These are phyloP conservation scores for Etheostoma nigrum DNA, from an alignment of 2,797 vertebrate genomes.

Conservation along the genomic window DNA sequence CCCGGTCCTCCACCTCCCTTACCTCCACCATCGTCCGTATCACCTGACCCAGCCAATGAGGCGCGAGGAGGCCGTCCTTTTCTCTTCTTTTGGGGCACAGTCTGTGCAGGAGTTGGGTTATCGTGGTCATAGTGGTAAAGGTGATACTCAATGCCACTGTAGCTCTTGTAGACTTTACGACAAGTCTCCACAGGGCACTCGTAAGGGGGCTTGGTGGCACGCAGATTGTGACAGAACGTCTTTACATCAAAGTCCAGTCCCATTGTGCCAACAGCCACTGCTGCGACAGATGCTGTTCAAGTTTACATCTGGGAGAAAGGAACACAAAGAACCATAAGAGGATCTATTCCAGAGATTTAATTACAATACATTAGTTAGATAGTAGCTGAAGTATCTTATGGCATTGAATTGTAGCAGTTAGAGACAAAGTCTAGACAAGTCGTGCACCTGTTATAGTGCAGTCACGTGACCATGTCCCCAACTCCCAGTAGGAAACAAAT, in stretches of 20 bases:
- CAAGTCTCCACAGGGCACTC: slow-evolving; percentile 97
- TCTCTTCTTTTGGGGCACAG: slow-evolving; percentile 92
- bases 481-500: slow-evolving; percentile 43
- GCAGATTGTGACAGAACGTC: slow-evolving; percentile 98
- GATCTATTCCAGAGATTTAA: background rate
- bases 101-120: slow-evolving; percentile 92
- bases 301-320: slow-evolving; percentile 87
- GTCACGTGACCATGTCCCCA: slow-evolving; percentile 54
- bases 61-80: slow-evolving; percentile 96
- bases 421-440: slow-evolving; percentile 18
- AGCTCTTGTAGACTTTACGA: slow-evolving; percentile 98
- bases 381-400: background rate
- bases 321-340: slow-evolving; percentile 28
- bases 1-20: slow-evolving; percentile 84
- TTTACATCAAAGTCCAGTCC: slow-evolving; percentile 99
- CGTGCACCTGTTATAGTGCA: slow-evolving; percentile 62
- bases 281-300: slow-evolving; percentile 65
- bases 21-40: slow-evolving; percentile 81
- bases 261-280: slow-evolving; percentile 87
- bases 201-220: slow-evolving; percentile 97
- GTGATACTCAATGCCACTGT: slow-evolving; percentile 99
- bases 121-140: slow-evolving; percentile 99
- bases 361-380: background rate
- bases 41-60: slow-evolving; percentile 84
- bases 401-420: slow-evolving; percentile 4